A percentile compares a stretch with the other conserved stretches of the same genome.
These are phyloP conservation scores for Adoxophyes honmai DNA, from an alignment of 1,140 invertebrate genomes.

Conservation along the genomic window DNA sequence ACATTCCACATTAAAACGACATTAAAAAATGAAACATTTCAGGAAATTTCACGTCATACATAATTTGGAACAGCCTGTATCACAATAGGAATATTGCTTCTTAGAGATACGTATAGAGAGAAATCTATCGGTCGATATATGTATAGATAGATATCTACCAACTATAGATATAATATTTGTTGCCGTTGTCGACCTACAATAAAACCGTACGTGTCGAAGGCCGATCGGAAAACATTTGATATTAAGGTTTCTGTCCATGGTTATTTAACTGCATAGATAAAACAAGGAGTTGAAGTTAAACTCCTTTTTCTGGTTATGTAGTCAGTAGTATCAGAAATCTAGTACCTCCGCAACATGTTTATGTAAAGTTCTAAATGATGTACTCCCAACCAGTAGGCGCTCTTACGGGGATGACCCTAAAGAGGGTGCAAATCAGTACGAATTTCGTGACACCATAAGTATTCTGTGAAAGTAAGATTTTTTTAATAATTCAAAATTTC, in stretches of 20 bases:
- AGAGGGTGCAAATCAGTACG: no score
- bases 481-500: no score
- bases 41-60: neutral
- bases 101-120: neutral
- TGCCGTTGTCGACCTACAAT: neutral
- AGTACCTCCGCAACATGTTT: no score
- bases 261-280: no score
- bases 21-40: neutral
- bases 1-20: neutral
- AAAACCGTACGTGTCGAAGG: neutral
- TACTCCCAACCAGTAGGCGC: no score
- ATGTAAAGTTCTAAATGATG: no score
- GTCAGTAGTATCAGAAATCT: no score
- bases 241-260: neutral
- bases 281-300: no score
- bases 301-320: no score
- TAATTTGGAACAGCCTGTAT: constrained; percentile 6
- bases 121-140: neutral
- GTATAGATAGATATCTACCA: neutral
- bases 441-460: no score
- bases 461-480: no score
- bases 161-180: neutral
- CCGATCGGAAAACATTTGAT: neutral
- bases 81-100: constrained; percentile 15
- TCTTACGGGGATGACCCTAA: no score